Evolutionary conservation across 1,140 invertebrate genomes (phyloP), one percentile per base, ranked within the genome.

Genomic region (Holcopasites calliopsidis): DNA sequence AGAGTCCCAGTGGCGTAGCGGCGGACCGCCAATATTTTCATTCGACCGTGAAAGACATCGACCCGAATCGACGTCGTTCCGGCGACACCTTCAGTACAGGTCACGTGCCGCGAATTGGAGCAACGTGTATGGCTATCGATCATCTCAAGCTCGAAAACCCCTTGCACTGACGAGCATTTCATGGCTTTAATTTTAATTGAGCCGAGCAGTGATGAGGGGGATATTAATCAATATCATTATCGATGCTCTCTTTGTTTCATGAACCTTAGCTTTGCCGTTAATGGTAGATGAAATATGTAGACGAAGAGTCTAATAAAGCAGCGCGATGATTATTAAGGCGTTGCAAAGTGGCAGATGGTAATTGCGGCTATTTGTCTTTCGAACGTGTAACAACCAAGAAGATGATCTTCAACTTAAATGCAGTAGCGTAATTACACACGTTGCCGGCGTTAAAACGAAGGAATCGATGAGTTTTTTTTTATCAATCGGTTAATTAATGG

Each of bases 1-100:
- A 83, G 85, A 86, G 88, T 87, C 83, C 89, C 84, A 89, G 88
- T 86, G 87, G 87, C 85, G 86, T 87, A 86, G 79, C 54, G 40
- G 60, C 66, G 26, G 16, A 11, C 57, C 49, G 31, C 18, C 60
- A 65, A 65, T 77, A 76, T 80, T 79, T 61, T 47, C 79, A n/a
- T 21, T 52, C 31, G 54, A 38, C 35, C 57, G 52, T 31, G 71
- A 74, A 74, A 58, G 47, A 35, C 60, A 49, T 60, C 18, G 47
- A 44, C 5, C 23, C 50, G n/a, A 40, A 74, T 52, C 50, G 62
- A 50, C 18, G 4, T 23, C 23, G n/a, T 26, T 62, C 21, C 35
- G n/a, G 10, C 54, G 10, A 38, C n/a, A 28, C 26, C 2, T 28
- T 26, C 33, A 23, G 28, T 50, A 18, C 8, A 21, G 26, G 60